phyloP scores from a whole-genome alignment of 2,113 vertebrate species.

The Dicerorhinus sumatrensis region DNA sequence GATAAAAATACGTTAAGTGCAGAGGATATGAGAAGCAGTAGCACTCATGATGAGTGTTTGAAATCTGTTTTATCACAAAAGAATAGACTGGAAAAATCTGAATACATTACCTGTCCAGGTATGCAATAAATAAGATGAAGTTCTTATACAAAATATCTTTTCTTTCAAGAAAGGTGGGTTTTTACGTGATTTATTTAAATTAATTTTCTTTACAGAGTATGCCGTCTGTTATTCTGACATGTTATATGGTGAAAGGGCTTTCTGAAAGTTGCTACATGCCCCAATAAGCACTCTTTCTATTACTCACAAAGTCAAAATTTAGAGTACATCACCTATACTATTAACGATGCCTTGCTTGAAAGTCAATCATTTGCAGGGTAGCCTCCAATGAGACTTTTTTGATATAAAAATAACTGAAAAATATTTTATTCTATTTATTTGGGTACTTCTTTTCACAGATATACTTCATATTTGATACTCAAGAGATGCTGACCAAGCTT shows the following conservation, averaged over 20 bases:
- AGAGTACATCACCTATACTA: conserved; percentile 24
- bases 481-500: neutral
- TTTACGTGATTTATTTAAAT: conserved; percentile 80
- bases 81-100: conserved; percentile 38
- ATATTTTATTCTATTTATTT: neutral
- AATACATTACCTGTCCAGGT: conserved; percentile 19
- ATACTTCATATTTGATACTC: neutral
- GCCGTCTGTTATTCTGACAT: conserved; percentile 76
- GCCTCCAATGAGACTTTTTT: conserved; percentile 23
- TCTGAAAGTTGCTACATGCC: conserved; percentile 14
- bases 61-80: conserved; percentile 69
- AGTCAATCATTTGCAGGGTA: conserved; percentile 55
- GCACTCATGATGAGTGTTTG: neutral
- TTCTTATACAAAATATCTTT: conserved; percentile 57
- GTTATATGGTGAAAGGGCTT: conserved; percentile 65
- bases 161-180: conserved; percentile 40
- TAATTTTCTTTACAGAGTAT: conserved; percentile 77
- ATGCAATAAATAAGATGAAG: conserved; percentile 76
- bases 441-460: neutral
- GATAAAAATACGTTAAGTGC: neutral
- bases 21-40: neutral
- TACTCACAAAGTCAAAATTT: conserved; percentile 45
- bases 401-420: conserved; percentile 2
- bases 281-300: conserved; percentile 51
- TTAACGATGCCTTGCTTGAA: conserved; percentile 73